Evolutionary conservation across 2,888 invertebrate genomes (phyloP).

Genomic region (Stenotaenia linearis): DNA sequence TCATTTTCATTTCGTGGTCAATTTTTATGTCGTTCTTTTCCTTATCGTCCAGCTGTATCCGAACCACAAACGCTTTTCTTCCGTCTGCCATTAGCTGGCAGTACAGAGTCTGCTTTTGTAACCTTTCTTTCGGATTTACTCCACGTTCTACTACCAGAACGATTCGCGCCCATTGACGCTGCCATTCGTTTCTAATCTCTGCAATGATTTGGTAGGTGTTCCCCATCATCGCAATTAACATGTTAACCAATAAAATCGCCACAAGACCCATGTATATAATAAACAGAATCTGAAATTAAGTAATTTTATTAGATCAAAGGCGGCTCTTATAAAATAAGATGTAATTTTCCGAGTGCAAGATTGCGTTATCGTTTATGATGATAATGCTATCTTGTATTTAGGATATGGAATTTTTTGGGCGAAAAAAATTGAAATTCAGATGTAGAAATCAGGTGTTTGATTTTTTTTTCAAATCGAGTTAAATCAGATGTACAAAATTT

Average conservation of each 20-base stretch:
- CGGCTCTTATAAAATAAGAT: too few species aligned
- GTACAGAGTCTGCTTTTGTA: slow-evolving; percentile 79
- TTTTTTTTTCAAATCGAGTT: too few species aligned
- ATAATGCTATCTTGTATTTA: too few species aligned
- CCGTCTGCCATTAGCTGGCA: slow-evolving; percentile 92
- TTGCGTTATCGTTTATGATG: too few species aligned
- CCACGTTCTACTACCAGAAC: slow-evolving; percentile 95
- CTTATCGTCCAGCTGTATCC: slow-evolving; percentile 72
- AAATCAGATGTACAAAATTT: too few species aligned
- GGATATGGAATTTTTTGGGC: too few species aligned
- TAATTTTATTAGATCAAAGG: too few species aligned
- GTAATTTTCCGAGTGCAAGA: too few species aligned
- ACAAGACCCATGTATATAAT: slow-evolving; percentile 97
- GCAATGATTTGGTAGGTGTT: slow-evolving; percentile 98
- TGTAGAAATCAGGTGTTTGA: too few species aligned
- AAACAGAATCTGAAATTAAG: slow-evolving; percentile 62
- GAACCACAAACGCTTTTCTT: slow-evolving; percentile 73
- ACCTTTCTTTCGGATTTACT: slow-evolving; percentile 80
- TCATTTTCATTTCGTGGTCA: slow-evolving; percentile 80
- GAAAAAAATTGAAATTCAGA: too few species aligned
- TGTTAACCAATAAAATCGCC: slow-evolving; percentile 88
- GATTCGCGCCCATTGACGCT: slow-evolving; percentile 95
- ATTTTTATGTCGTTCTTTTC: slow-evolving; percentile 93
- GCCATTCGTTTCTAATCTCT: slow-evolving; percentile 96
- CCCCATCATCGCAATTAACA: slow-evolving; percentile 99